These are phyloP conservation scores for Bombylius discolor DNA, from an alignment of 2,888 invertebrate genomes.

Conservation along the genomic window DNA sequence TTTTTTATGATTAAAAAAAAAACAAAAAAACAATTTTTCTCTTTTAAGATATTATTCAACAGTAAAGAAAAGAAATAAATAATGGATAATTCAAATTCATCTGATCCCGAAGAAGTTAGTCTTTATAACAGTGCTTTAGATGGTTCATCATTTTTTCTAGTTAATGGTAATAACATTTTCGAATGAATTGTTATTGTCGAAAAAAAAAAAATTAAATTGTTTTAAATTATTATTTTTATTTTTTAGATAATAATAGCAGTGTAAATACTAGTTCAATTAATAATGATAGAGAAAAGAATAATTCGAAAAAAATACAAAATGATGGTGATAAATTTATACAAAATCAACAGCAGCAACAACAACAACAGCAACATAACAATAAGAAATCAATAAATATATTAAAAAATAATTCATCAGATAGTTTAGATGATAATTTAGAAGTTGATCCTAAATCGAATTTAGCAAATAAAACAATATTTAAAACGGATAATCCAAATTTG, in stretches of 20 bases:
- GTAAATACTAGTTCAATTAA: conserved; percentile 15
- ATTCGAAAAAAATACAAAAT: neutral
- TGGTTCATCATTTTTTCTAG: conserved; percentile 24
- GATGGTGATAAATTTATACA: conserved; percentile 18
- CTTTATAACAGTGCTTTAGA: conserved; percentile 31
- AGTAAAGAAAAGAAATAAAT: neutral
- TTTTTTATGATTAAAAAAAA: too few relatives aligned
- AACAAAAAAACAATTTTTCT: too few relatives aligned
- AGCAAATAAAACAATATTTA: conserved; percentile 36
- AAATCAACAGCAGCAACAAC: conserved; percentile 14
- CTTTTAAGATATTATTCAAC: too few relatives aligned
- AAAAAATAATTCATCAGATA: conserved; percentile 14
- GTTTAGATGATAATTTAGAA: conserved; percentile 27
- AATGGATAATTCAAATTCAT: conserved; percentile 5
- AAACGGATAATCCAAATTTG: conserved; percentile 34
- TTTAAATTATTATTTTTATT: neutral
- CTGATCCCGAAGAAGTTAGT: conserved; percentile 16
- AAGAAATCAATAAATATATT: too few relatives aligned
- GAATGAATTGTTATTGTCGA: neutral
- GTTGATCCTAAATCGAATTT: conserved; percentile 34
- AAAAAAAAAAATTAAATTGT: neutral
- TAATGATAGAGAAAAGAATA: conserved; percentile 9
- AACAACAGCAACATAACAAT: too few relatives aligned
- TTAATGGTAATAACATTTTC: conserved; percentile 22
- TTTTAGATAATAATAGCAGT: conserved; percentile 21